These are phyloP conservation scores for Drosophila acutilabella DNA, from an alignment of 2,888 invertebrate species.

Conservation along the genomic window DNA sequence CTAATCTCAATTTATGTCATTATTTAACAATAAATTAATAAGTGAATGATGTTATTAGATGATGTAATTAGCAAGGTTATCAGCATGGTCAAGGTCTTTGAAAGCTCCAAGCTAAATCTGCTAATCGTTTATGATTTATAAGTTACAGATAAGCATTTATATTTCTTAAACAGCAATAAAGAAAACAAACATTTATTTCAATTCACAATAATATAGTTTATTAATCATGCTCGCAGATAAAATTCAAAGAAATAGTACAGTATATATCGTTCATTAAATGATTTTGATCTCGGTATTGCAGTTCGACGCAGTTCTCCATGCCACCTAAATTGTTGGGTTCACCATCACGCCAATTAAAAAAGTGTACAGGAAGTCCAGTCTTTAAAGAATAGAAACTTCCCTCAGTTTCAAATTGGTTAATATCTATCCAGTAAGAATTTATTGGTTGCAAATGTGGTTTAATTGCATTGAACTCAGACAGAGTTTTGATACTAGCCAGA, in stretches of 20 bases:
- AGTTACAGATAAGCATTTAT: too few relatives aligned
- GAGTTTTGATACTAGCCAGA: constrained; percentile 15
- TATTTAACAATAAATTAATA: too few relatives aligned
- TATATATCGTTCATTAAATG: constrained; percentile 9
- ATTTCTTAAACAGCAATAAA: too few relatives aligned
- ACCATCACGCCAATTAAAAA: neutral
- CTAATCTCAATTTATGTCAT: too few relatives aligned
- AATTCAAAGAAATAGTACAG: neutral
- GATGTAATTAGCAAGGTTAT: too few relatives aligned
- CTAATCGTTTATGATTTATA: too few relatives aligned
- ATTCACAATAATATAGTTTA: too few relatives aligned
- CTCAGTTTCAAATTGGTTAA: neutral
- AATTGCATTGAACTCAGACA: constrained; percentile 6
- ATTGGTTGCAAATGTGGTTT: neutral
- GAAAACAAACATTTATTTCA: too few relatives aligned
- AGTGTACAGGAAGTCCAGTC: neutral
- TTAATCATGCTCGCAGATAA: constrained; percentile 6
- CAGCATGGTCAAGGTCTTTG: too few relatives aligned
- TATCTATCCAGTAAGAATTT: constrained; percentile 5
- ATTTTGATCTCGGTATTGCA: neutral
- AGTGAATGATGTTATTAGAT: too few relatives aligned
- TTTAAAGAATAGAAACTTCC: neutral
- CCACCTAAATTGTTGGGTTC: neutral
- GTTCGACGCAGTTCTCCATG: neutral
- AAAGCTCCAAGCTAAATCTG: too few relatives aligned